Conservation (phyloP, 2,113 vertebrate genomes). For the Parus major region DNA sequence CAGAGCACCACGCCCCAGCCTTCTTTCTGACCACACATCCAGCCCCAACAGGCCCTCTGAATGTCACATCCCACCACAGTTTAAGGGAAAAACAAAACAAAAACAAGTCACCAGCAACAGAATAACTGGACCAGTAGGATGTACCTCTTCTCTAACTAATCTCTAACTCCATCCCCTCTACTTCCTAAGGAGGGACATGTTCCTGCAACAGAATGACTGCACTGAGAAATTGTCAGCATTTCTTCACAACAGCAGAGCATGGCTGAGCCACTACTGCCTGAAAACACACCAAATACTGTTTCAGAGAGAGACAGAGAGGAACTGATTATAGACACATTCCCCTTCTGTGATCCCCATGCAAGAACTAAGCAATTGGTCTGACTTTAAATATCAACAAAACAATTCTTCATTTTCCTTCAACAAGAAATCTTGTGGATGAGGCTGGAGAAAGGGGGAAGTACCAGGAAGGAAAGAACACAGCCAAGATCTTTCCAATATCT, state of each 20-base stretch:
- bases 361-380: background rate
- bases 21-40: background rate
- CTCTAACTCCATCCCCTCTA: background rate
- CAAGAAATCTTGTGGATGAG: background rate
- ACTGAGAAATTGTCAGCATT: background rate
- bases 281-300: background rate
- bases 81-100: background rate
- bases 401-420: background rate
- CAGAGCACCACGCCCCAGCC: background rate
- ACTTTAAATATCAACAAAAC: background rate
- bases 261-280: background rate
- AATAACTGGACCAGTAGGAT: background rate
- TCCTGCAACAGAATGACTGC: background rate
- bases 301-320: background rate
- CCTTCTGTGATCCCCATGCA: background rate
- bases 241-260: background rate
- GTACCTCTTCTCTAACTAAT: background rate
- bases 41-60: background rate
- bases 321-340: background rate
- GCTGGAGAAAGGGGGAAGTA: background rate
- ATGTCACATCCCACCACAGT: background rate
- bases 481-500: background rate
- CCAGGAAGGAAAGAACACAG: background rate
- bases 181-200: background rate
- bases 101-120: background rate